Conservation (phyloP, 1,140 invertebrate genomes). For the Phenacoccus solenopsis region DNA sequence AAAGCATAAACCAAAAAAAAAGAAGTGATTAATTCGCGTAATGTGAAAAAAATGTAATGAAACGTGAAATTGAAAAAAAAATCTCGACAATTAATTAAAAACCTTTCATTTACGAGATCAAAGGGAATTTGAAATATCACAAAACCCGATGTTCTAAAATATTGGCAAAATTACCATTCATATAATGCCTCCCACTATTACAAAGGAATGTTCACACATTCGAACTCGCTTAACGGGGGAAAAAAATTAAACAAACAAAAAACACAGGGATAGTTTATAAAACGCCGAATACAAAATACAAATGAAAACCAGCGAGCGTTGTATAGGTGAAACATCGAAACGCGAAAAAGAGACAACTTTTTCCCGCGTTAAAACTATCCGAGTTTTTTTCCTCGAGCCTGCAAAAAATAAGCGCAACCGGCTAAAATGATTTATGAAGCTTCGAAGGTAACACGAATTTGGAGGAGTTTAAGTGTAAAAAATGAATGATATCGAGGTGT, state of each 20-base stretch:
- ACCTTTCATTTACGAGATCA: neutral
- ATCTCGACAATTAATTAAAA: neutral
- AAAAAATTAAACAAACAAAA: no score
- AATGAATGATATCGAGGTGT: conserved; percentile 16
- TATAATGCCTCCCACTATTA: no score
- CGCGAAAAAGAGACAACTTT: neutral
- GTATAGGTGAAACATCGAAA: no score
- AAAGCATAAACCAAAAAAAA: neutral
- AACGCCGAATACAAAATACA: neutral
- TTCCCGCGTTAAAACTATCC: neutral
- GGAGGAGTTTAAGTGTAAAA: conserved; percentile 13
- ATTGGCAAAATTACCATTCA: no score
- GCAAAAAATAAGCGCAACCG: neutral
- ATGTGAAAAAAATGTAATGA: neutral
- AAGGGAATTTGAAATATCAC: neutral
- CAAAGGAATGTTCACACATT: no score
- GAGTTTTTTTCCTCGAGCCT: neutral
- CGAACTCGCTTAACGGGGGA: no score
- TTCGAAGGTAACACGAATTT: conserved; percentile 6
- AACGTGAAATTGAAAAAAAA: no score
- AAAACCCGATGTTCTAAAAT: no score
- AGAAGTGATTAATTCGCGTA: no score
- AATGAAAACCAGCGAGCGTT: neutral
- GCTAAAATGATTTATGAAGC: conserved; percentile 6
- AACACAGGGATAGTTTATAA: no score